A percentile compares a stretch with the other conserved stretches of the same genome.
Conservation (phyloP, 2,113 vertebrate genomes). For the Vidua macroura region DNA sequence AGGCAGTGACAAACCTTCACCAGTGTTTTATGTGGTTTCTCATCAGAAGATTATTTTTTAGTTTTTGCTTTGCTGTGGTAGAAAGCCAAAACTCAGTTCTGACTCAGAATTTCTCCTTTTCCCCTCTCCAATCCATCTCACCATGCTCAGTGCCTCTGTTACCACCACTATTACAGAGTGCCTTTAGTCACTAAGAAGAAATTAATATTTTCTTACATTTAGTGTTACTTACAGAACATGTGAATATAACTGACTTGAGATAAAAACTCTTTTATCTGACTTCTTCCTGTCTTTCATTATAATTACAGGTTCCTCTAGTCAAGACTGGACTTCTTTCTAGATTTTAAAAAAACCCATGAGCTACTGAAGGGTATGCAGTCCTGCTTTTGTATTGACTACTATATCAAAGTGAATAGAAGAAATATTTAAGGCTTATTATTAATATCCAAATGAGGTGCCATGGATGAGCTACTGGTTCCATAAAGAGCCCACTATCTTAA, state of each 20-base stretch:
- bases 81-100: neutral
- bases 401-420: neutral
- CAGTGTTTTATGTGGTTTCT: constrained; percentile 20
- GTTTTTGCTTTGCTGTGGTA: constrained; percentile 3
- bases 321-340: neutral
- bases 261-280: neutral
- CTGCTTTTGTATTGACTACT: neutral
- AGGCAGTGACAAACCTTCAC: neutral
- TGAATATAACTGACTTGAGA: neutral
- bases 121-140: neutral
- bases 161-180: neutral
- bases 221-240: neutral
- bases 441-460: neutral
- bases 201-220: neutral
- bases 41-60: neutral
- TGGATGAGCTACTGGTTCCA: neutral
- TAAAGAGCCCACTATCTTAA: neutral
- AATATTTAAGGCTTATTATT: neutral
- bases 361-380: neutral
- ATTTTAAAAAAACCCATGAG: neutral
- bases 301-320: neutral
- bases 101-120: neutral
- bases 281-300: neutral
- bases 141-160: neutral
- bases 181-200: neutral